These are phyloP conservation scores for Priocnemis perturbator DNA, from an alignment of 2,888 invertebrate species.

Conservation along the genomic window DNA sequence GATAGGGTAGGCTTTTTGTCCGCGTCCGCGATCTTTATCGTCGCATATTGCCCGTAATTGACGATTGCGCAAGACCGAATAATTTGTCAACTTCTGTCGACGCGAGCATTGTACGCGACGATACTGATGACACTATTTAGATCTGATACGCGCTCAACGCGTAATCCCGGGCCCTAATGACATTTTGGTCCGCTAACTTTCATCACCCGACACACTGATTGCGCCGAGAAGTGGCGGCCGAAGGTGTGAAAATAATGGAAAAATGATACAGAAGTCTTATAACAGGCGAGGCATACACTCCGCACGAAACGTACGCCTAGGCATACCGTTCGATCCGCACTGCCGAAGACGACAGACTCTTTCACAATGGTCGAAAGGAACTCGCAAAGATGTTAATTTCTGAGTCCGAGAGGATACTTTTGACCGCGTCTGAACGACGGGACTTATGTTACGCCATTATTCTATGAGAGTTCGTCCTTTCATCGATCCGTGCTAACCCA, in stretches of 20 bases:
- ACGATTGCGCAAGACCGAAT: too few relatives aligned
- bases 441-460: conserved; percentile 42
- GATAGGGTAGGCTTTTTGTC: too few relatives aligned
- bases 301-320: too few relatives aligned
- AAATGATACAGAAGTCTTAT: not conserved
- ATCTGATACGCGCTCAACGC: not conserved
- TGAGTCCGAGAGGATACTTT: not conserved
- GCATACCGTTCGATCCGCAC: too few relatives aligned
- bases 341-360: conserved; percentile 1
- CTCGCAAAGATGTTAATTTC: not conserved
- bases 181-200: too few relatives aligned
- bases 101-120: too few relatives aligned
- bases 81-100: too few relatives aligned
- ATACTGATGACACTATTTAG: too few relatives aligned
- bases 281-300: too few relatives aligned
- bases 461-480: conserved; percentile 36
- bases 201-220: not conserved
- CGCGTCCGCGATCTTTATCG: too few relatives aligned
- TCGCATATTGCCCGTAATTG: not conserved
- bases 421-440: conserved; percentile 22
- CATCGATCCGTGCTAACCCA: conserved; percentile 38
- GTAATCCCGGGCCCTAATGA: not conserved
- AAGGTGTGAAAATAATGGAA: conserved; percentile 19
- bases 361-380: not conserved
- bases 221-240: not conserved